Evolutionary conservation across 1,140 invertebrate species (phyloP), one percentile per base, ranked within the genome.

Genomic region (Ceratosolen solmsi): DNA sequence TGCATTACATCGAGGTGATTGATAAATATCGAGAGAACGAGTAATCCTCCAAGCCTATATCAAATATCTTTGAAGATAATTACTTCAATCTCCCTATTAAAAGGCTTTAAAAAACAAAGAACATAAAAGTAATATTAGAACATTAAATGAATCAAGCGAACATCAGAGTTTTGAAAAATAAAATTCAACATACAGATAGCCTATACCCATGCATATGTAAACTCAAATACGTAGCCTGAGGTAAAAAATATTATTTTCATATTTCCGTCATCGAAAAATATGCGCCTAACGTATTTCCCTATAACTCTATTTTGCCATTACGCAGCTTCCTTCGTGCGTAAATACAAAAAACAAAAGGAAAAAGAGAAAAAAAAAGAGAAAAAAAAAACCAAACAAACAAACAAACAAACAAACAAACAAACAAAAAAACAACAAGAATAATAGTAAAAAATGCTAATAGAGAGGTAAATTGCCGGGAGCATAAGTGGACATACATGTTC

Each of bases 401-500:
- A n/a, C n/a, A n/a, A n/a, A n/a, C n/a, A n/a, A n/a, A n/a, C n/a
- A n/a, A n/a, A n/a, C n/a, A n/a, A n/a, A n/a, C n/a, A n/a, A n/a
- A n/a, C n/a, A n/a, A n/a, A n/a, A n/a, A n/a, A n/a, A n/a, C n/a
- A n/a, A n/a, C n/a, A n/a, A n/a, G n/a, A n/a, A n/a, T n/a, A n/a
- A n/a, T n/a, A n/a, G n/a, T n/a, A n/a, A 68, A 68, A 38, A 33
- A 11, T 5, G 15, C 20, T n/a, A 17, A 33, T n/a, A n/a, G 33
- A 0, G 15, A 1, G 3, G 3, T 38, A 38, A 25, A 68, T 68
- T 36, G 27, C 33, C 27, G 5, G 17, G 5, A n/a, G 20, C 5
- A 38, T 3, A 68, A 68, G 36, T 68, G 63, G 33, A 68, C 63
- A 68, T 68, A 68, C 63, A 13, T 68, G 63, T 68, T n/a, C 33